phyloP scores from a whole-genome alignment of 2,888 invertebrate species.

The Conomelus anceps region DNA sequence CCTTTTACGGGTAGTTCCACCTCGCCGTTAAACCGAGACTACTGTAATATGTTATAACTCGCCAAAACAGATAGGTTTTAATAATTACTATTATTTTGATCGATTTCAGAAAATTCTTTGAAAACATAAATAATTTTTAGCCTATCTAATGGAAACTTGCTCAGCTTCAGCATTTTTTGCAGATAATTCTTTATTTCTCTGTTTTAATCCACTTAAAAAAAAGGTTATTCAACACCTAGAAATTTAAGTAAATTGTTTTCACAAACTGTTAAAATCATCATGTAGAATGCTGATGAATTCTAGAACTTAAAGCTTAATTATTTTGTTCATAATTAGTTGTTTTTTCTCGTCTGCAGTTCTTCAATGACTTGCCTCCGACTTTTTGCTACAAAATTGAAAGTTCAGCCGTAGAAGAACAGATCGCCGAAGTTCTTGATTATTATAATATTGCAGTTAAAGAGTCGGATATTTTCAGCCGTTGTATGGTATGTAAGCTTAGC shows the following conservation, averaged over 20 bases:
- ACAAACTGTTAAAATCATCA: neutral
- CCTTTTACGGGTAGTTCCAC: too few species aligned
- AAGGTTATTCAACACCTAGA: too few species aligned
- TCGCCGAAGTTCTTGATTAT: conserved; percentile 56
- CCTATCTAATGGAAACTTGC: too few species aligned
- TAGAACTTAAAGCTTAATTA: neutral
- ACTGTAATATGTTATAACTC: too few species aligned
- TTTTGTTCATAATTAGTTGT: neutral
- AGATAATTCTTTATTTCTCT: too few species aligned
- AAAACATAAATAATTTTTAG: too few species aligned
- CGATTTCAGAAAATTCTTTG: too few species aligned
- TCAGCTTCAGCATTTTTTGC: too few species aligned
- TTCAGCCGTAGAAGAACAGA: conserved; percentile 53
- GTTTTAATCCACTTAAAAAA: too few species aligned
- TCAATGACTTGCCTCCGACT: conserved; percentile 48
- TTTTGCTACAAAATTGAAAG: conserved; percentile 54
- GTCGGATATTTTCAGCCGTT: conserved; percentile 63
- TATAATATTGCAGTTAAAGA: conserved; percentile 58
- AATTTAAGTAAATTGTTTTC: neutral
- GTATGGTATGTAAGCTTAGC: conserved; percentile 55
- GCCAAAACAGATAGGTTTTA: too few species aligned
- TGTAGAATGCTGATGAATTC: neutral
- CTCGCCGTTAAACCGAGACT: too few species aligned
- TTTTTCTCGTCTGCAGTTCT: conserved; percentile 36
- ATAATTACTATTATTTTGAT: too few species aligned